phyloP scores from a whole-genome alignment of 1,140 invertebrate species.

The Orchesella cincta region DNA sequence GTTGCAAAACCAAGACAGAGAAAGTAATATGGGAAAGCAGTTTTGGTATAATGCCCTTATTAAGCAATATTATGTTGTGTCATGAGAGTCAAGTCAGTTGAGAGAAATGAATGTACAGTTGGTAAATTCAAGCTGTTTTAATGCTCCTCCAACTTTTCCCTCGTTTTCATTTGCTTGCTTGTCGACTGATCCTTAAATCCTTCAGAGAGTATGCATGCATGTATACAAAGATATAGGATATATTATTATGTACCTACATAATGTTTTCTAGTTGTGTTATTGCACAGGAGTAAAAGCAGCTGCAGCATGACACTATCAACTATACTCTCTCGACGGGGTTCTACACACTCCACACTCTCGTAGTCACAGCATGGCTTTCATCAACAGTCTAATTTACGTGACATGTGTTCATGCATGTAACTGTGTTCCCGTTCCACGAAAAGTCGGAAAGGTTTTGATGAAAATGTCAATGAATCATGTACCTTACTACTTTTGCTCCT shows the following conservation, averaged over 20 bases:
- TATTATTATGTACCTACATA: neutral
- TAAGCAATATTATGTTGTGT: conserved; percentile 1
- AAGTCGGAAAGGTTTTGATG: conserved; percentile 16
- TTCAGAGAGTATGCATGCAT: neutral
- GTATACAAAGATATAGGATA: neutral
- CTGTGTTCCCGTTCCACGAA: neutral
- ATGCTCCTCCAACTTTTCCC: conserved; percentile 10
- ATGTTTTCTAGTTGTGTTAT: conserved; percentile 12
- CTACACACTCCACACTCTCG: neutral
- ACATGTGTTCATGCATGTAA: conserved; percentile 18
- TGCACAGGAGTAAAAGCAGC: neutral
- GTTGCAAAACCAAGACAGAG: no score
- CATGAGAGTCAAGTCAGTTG: neutral
- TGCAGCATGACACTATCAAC: conserved; percentile 14
- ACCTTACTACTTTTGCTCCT: neutral
- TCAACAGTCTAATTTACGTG: conserved; percentile 27
- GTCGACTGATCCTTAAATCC: neutral
- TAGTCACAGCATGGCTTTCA: conserved; percentile 5
- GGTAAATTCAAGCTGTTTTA: neutral
- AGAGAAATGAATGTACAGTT: neutral
- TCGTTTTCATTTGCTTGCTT: neutral
- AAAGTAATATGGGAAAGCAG: no score
- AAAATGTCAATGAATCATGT: conserved; percentile 26
- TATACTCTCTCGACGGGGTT: neutral
- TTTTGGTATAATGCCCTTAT: neutral